Evolutionary conservation across 2,113 vertebrate species (phyloP), one percentile per base, ranked within the genome.

Genomic region (Campylorhamphus procurvoides): DNA sequence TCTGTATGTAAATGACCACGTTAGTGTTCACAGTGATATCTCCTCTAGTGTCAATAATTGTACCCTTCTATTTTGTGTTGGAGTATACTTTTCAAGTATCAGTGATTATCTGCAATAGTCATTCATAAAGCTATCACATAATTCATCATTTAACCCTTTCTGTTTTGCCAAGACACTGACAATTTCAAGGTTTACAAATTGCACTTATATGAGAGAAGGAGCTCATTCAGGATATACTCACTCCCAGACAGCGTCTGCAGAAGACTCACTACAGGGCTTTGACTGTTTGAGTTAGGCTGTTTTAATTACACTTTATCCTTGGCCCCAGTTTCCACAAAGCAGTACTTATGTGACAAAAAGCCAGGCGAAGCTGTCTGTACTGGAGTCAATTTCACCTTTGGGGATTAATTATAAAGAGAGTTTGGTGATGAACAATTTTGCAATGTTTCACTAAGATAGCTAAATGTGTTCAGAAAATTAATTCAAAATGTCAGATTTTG

Each of bases 321-420:
- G 56, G 25, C 18, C 81, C 59, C 33, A 22, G 31, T 77, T 93
- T 90, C 63, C 6, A 3, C 84, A 85, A 76, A 91, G 49, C 66
- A 82, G 25, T 37, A 53, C 66, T 91, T 91, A 74, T 0, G 10
- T 86, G 88, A 95, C 94, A 94, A 68, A 91, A 46, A 83, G 35
- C 50, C 47, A 50, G 11, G 55, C 42, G 76, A 89, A 94, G 71
- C 59, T 96, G 62, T 87, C 81, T 87, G n/a, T 46, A 76, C n/a
- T 49, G 77, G 62, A 93, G 40, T 68, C 59, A 87, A 90, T 87
- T 93, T 90, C 84, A 94, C 89, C 84, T 89, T 91, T 73, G 71
- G 84, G 87, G 81, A 96, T 84, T 95, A 94, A 96, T 96, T 95
- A 95, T 76, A 83, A 87, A 66, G 67, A 91, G 49, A 39, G 87